Base-by-base conservation (phyloP, 1,140 invertebrate species). In the Nasonia longicornis region DNA sequence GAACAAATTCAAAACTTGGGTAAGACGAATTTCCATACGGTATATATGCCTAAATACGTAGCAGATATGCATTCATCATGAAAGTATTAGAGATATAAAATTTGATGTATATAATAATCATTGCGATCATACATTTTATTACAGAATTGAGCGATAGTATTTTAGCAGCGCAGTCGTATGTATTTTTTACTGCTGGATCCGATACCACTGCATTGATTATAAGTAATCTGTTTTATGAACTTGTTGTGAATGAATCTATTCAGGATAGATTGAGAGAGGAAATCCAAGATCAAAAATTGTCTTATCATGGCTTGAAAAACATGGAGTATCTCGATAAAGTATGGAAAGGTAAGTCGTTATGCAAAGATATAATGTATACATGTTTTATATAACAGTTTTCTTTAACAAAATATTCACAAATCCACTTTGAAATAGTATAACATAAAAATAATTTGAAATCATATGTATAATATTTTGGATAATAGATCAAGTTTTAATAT, bases 151-250 rank as follows among this genome's bases (percentile, higher is more conserved):
- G 84, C 0, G 86, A 89, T 84, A 75, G 6, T 82, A 42, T 87
- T 11, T 69, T 87, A 26, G 77, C 87, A 3, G 88, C 86, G 10
- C 89, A 91, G 77, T 85, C 87, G 0, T 86, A 90, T 63, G 91
- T 94, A 8, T 94, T 95, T 83, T 93, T 94, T 83, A 84, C 94
- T 20, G 94, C 94, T 67, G 95, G 94, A 22, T 95, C 94, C 80
- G 93, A 94, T 77, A 94, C 93, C 0, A 92, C 93, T 80, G 84
- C 88, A 10, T 71, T 91, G 16, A 42, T 42, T 8, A 42, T 42
- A 42, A 42, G 38, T 42, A 42, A 10, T 42, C 38, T 42, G 38
- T 10, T 42, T 42, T 91, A 89, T 63, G 89, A 91, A 79, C 86
- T 95, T 16, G 92, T 93, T 0, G 85, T 88, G 45, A 86, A 93